Conservation (phyloP, 2,113 vertebrate species). For the Dolichallabes microphthalmus region DNA sequence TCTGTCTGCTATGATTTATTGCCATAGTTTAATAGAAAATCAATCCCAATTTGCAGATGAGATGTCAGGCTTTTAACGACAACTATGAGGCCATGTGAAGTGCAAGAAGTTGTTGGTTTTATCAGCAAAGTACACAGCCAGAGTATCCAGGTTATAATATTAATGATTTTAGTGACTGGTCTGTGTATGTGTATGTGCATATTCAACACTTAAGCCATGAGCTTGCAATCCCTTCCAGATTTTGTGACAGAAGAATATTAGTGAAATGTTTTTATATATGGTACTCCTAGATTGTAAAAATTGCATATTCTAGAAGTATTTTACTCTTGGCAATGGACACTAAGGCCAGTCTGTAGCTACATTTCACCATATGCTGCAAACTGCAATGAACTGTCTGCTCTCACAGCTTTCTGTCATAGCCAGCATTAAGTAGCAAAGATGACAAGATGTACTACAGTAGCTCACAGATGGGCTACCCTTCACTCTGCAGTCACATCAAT, state of each 20-base stretch:
- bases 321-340: neutral
- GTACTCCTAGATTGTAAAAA: neutral
- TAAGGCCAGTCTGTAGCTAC: too few species aligned
- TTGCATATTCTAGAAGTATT: neutral
- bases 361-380: too few species aligned
- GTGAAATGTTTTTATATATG: neutral
- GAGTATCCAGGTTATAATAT: neutral
- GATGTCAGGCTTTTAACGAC: slow-evolving; percentile 5
- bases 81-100: neutral
- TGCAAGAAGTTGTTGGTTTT: neutral
- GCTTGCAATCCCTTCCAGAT: slow-evolving; percentile 9
- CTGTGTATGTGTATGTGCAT: neutral
- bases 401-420: too few species aligned
- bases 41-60: slow-evolving; percentile 38
- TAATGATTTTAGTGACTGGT: neutral
- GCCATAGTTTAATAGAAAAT: slow-evolving; percentile 43
- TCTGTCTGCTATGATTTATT: slow-evolving; percentile 50
- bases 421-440: too few species aligned
- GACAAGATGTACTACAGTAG: too few species aligned
- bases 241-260: slow-evolving; percentile 13
- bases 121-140: neutral
- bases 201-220: neutral
- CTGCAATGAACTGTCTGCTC: too few species aligned
- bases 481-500: too few species aligned
- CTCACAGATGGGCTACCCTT: too few species aligned